Conservation (phyloP, 2,113 vertebrate species). For the Larimichthys crocea region DNA sequence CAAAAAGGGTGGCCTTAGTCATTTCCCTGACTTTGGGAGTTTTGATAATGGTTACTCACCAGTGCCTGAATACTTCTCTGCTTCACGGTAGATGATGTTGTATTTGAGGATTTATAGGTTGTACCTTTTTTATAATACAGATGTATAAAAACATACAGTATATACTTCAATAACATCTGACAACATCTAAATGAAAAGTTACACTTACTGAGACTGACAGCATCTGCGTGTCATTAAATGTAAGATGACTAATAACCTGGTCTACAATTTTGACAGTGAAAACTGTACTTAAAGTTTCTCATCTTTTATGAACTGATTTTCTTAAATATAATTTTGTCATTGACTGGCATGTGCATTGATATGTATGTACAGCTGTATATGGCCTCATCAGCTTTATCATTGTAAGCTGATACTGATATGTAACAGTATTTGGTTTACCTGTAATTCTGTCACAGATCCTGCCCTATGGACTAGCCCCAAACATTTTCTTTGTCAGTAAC, state of each 20-base stretch:
- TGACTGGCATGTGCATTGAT: slow-evolving; percentile 69
- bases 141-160: slow-evolving; percentile 51
- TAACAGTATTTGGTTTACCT: slow-evolving; percentile 71
- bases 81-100: slow-evolving; percentile 61
- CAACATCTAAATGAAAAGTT: slow-evolving; percentile 60
- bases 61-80: slow-evolving; percentile 83
- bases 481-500: slow-evolving; percentile 48
- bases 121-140: slow-evolving; percentile 65
- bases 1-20: slow-evolving; percentile 81
- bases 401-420: slow-evolving; percentile 62
- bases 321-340: slow-evolving; percentile 63
- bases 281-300: slow-evolving; percentile 45
- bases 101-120: slow-evolving; percentile 72
- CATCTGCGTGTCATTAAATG: slow-evolving; percentile 50
- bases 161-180: slow-evolving; percentile 60
- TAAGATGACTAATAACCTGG: slow-evolving; percentile 47
- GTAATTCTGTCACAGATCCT: slow-evolving; percentile 55
- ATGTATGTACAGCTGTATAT: slow-evolving; percentile 65
- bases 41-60: slow-evolving; percentile 79
- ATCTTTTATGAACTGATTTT: slow-evolving; percentile 57
- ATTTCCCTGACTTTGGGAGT: slow-evolving; percentile 75
- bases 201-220: slow-evolving; percentile 6
- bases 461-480: slow-evolving; percentile 30
- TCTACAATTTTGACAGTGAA: slow-evolving; percentile 53
- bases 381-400: slow-evolving; percentile 56